Percentiles rank a stretch among this genome's conserved stretches.
phyloP scores from a whole-genome alignment of 2,888 invertebrate genomes.

The Drosophila meridionalis region DNA sequence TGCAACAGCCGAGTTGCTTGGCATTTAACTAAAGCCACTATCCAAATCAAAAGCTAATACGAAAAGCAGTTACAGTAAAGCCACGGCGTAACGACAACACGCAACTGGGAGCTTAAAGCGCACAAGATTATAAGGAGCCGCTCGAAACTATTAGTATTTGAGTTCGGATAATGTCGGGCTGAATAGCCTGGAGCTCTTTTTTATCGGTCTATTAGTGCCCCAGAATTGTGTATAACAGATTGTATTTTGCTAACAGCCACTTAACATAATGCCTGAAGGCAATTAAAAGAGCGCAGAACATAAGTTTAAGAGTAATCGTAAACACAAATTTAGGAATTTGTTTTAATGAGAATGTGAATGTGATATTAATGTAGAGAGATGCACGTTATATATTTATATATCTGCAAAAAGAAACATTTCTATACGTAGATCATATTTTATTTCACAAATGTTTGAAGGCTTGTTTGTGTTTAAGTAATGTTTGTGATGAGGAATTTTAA shows the following conservation, averaged over 20 bases:
- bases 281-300: background rate
- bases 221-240: background rate
- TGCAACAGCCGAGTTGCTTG: slow-evolving; percentile 60
- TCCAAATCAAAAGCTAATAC: slow-evolving; percentile 76
- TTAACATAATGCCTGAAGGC: background rate
- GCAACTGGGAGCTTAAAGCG: slow-evolving; percentile 29
- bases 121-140: slow-evolving; percentile 9
- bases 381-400: too few species aligned
- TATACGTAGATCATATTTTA: too few species aligned
- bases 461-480: too few species aligned
- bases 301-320: background rate
- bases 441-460: too few species aligned
- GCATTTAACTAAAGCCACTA: slow-evolving; percentile 76
- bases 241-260: background rate
- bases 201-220: background rate
- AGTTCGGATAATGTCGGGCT: background rate
- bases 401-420: too few species aligned
- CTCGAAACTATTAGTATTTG: slow-evolving; percentile 2
- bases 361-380: too few species aligned
- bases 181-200: background rate
- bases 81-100: slow-evolving; percentile 7
- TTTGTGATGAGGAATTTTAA: too few species aligned
- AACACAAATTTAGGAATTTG: background rate
- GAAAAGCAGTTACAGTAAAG: slow-evolving; percentile 41
- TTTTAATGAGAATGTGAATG: background rate